A percentile compares a stretch with the other conserved stretches of the same genome.
phyloP scores from a whole-genome alignment of 2,797 vertebrate genomes.

The Labroides dimidiatus region DNA sequence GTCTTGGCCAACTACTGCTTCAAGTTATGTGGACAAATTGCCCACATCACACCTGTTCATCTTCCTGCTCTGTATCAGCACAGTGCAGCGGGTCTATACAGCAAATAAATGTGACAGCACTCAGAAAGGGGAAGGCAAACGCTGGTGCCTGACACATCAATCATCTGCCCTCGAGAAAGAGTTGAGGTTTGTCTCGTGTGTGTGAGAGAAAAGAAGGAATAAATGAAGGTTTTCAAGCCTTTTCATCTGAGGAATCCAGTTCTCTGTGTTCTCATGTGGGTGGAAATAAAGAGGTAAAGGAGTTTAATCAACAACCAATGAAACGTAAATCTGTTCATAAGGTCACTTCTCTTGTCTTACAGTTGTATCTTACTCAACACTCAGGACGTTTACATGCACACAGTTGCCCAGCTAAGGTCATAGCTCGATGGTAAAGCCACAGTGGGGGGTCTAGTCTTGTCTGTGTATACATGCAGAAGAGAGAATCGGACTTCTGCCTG shows the following conservation, averaged over 20 bases:
- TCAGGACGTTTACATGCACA: too few species aligned
- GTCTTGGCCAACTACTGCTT: conserved; percentile 44
- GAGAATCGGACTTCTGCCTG: too few species aligned
- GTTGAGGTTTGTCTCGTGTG: conserved; percentile 23
- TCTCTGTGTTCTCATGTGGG: background rate
- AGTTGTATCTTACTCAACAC: background rate
- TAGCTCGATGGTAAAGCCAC: too few species aligned
- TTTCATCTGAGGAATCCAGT: background rate
- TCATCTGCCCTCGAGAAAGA: conserved; percentile 47
- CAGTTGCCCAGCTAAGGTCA: too few species aligned
- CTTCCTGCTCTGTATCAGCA: conserved; percentile 71
- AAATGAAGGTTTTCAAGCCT: background rate
- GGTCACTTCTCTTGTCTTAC: background rate
- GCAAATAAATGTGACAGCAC: conserved; percentile 64
- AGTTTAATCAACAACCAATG: conserved; percentile 10
- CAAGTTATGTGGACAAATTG: conserved; percentile 67
- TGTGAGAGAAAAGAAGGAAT: background rate
- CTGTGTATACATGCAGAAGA: too few species aligned
- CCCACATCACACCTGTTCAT: conserved; percentile 66
- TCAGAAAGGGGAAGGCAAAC: conserved; percentile 47
- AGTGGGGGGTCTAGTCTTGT: too few species aligned
- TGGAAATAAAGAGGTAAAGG: background rate
- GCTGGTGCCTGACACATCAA: conserved; percentile 51
- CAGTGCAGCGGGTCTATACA: conserved; percentile 54
- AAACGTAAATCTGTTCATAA: background rate